Evolutionary conservation across 2,113 vertebrate species (phyloP).

Genomic region (Hippocampus abdominalis): DNA sequence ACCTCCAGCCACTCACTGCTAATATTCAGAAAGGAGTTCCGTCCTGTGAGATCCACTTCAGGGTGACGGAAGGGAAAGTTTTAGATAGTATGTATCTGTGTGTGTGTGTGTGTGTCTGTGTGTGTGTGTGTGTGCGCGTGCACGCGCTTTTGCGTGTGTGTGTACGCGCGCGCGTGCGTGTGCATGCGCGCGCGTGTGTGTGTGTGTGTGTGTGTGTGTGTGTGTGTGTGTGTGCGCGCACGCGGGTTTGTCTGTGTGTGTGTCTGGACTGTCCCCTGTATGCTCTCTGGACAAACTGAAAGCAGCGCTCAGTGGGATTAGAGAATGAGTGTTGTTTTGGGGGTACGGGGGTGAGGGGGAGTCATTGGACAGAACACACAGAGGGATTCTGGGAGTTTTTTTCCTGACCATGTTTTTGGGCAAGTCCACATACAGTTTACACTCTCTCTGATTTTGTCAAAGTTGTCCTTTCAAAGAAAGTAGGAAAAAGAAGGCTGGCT

Average conservation of each 20-base stretch:
- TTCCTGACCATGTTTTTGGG: conserved; percentile 27
- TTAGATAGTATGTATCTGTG: conserved; percentile 17
- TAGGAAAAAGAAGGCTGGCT: not conserved
- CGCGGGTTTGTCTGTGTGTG: conserved; percentile 20
- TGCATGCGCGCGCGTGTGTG: not conserved
- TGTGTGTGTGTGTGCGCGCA: conserved; percentile 18
- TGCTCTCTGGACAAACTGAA: conserved; percentile 81
- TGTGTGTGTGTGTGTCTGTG: conserved; percentile 32
- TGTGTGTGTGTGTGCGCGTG: conserved; percentile 25
- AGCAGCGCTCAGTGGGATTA: conserved; percentile 89
- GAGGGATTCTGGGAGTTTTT: conserved; percentile 79
- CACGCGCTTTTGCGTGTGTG: too few species aligned
- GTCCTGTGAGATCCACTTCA: conserved; percentile 47
- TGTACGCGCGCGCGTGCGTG: conserved; percentile 21
- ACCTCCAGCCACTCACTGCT: conserved; percentile 88
- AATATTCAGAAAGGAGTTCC: conserved; percentile 72
- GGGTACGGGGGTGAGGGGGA: conserved; percentile 16
- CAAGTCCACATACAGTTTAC: not conserved
- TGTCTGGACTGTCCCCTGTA: conserved; percentile 63
- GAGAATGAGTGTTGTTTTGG: conserved; percentile 64
- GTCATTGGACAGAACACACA: conserved; percentile 44
- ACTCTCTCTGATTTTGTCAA: not conserved
- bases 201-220: not conserved
- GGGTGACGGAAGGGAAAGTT: conserved; percentile 29
- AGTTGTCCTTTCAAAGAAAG: not conserved